A percentile compares a stretch with the other conserved stretches of the same genome.
phyloP scores from a whole-genome alignment of 2,888 invertebrate genomes.

The Sesia apiformis region DNA sequence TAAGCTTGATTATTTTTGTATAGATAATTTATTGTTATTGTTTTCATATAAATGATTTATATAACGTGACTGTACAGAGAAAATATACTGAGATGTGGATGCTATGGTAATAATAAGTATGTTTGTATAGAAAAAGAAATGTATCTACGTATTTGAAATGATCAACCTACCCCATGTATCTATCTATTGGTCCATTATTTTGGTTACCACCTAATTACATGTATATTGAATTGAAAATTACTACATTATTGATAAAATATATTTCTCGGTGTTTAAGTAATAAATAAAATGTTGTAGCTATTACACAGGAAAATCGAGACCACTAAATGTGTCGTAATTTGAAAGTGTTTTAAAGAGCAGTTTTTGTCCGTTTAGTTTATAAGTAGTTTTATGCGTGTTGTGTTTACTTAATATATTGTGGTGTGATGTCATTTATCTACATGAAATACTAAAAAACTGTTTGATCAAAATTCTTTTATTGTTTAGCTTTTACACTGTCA shows the following conservation, averaged over 20 bases:
- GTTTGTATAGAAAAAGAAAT: background rate
- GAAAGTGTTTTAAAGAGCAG: background rate
- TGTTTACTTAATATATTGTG: background rate
- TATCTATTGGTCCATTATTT: background rate
- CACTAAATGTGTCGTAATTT: background rate
- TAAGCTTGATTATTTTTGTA: constrained; percentile 2
- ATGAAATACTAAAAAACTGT: background rate
- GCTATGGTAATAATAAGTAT: background rate
- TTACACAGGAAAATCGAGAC: background rate
- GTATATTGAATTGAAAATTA: too few relatives aligned
- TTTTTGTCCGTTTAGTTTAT: background rate
- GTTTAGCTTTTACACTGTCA: too few relatives aligned
- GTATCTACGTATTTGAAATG: background rate
- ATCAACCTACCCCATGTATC: too few relatives aligned
- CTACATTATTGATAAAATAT: too few relatives aligned
- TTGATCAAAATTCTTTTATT: background rate
- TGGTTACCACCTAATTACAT: background rate
- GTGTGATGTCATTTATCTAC: constrained; percentile 1
- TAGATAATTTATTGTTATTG: constrained; percentile 1
- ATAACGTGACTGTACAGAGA: background rate
- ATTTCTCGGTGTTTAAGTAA: too few relatives aligned
- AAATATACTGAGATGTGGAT: background rate
- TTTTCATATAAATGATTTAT: constrained; percentile 1
- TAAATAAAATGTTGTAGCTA: too few relatives aligned
- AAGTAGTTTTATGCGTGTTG: background rate